Evolutionary conservation across 2,888 invertebrate genomes (phyloP), one percentile per base, ranked within the genome.

Genomic region (Callyntrura guangdongensis): DNA sequence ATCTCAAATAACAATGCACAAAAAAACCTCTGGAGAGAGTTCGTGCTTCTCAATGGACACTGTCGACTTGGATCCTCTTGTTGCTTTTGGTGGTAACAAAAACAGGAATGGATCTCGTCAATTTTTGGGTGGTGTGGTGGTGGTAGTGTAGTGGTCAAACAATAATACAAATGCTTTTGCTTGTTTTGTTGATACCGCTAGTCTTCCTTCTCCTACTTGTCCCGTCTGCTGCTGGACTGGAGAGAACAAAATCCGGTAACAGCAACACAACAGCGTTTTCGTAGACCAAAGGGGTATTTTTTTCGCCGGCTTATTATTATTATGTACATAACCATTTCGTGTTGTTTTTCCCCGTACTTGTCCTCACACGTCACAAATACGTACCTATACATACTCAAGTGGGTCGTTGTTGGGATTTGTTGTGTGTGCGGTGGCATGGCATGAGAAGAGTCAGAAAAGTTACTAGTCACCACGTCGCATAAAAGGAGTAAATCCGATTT

Each of bases 1-100:
- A 12, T 69, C n/a, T 25, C 11, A 45, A 22, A 45, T 69, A 17
- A 17, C 49, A 17, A 77, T 17, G 12, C 22, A 45, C 36, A 82
- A 59, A 49, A 11, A 61, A 20, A 36, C 27, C 45, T 20, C 36
- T 56, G n/a, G 36, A 22, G 36, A 22, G 17, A 8, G 83, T 85
- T 74, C 89, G 89, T 90, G 89, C 89, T 59, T 81, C 79, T 90
- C 85, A 90, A 90, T 90, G 84, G 49, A 79, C 27, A n/a, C 2
- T 1, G 47, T 90, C 77, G 89, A 90, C 89, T 85, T 90, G 47
- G 36, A 36, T 45, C 4, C 47, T 72, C 67, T 27, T 67, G 36
- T 36, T 36, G 36, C 36, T 36, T 2, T n/a, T 6, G 6, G 67
- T 22, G 36, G 36, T 3, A 20, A 36, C 0, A 69, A 69, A 36